Evolutionary conservation across 2,888 invertebrate species (phyloP).

Genomic region (Macrostomum cliftonense): DNA sequence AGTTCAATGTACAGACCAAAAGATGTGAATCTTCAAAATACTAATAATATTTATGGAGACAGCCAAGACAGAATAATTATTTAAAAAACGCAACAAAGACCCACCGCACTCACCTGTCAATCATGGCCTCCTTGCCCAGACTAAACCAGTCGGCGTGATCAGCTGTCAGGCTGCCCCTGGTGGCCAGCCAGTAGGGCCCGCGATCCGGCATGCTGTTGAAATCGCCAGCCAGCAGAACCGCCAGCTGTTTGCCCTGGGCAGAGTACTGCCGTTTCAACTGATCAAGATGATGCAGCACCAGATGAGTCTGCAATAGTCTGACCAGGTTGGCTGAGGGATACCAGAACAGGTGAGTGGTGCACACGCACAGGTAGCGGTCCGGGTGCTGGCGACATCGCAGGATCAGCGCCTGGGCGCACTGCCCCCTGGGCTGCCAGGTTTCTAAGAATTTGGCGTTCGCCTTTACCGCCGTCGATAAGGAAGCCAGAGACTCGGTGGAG

Average conservation of each 20-base stretch:
- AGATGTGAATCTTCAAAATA: too few relatives aligned
- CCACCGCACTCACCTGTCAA: too few relatives aligned
- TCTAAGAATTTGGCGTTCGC: constrained; percentile 4
- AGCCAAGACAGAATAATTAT: too few relatives aligned
- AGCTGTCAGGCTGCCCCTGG: constrained; percentile 48
- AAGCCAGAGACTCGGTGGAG: constrained; percentile 14
- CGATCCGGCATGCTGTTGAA: constrained; percentile 70
- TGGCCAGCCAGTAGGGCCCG: constrained; percentile 60
- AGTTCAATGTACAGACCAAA: too few relatives aligned
- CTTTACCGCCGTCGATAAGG: too few relatives aligned
- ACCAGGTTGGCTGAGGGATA: constrained; percentile 76
- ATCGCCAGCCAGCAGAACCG: constrained; percentile 67
- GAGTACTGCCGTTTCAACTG: constrained; percentile 38
- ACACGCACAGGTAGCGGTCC: constrained; percentile 36
- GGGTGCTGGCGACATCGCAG: constrained; percentile 13
- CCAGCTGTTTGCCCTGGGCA: constrained; percentile 38
- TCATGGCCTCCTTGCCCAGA: constrained; percentile 19
- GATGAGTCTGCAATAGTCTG: constrained; percentile 61
- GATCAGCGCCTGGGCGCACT: background rate
- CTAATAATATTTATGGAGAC: too few relatives aligned
- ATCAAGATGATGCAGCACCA: constrained; percentile 52
- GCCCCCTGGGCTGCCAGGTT: background rate
- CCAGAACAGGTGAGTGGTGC: constrained; percentile 80
- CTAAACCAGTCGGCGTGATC: constrained; percentile 57
- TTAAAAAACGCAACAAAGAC: too few relatives aligned